phyloP scores from a whole-genome alignment of 2,113 vertebrate species.

The Callithrix jacchus region DNA sequence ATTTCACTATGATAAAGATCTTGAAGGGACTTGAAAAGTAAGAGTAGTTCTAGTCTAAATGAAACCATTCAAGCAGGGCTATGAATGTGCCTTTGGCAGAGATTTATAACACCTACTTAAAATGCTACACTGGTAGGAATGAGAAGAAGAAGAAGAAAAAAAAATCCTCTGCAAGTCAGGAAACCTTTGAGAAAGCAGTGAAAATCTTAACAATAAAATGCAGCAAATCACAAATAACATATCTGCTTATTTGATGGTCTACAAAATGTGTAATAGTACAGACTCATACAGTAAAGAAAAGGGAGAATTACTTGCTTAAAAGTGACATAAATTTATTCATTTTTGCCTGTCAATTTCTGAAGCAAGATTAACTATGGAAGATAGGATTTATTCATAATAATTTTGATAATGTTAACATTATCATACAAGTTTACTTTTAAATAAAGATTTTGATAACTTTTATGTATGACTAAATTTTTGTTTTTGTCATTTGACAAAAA shows the following conservation, averaged over 20 bases:
- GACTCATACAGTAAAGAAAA: background rate
- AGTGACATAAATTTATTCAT: background rate
- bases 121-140: conserved; percentile 72
- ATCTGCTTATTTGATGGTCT: conserved; percentile 25
- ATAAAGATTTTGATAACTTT: background rate
- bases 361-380: background rate
- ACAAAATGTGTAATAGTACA: conserved; percentile 1
- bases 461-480: background rate
- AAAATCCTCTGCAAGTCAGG: conserved; percentile 58
- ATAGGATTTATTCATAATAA: background rate
- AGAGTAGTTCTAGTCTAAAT: conserved; percentile 55
- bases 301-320: conserved; percentile 7
- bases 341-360: background rate
- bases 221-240: conserved; percentile 2
- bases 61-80: conserved; percentile 71
- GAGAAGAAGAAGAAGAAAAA: conserved; percentile 63
- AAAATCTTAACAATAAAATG: conserved; percentile 57
- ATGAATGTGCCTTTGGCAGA: conserved; percentile 77
- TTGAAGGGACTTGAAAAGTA: conserved; percentile 63
- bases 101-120: conserved; percentile 76
- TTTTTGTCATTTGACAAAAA: conserved; percentile 35
- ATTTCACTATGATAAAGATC: conserved; percentile 65
- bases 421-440: conserved; percentile 20
- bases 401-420: background rate
- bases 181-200: conserved; percentile 51